Base-by-base conservation (phyloP, 2,888 invertebrate species). In the Ypsolopha sequella region DNA sequence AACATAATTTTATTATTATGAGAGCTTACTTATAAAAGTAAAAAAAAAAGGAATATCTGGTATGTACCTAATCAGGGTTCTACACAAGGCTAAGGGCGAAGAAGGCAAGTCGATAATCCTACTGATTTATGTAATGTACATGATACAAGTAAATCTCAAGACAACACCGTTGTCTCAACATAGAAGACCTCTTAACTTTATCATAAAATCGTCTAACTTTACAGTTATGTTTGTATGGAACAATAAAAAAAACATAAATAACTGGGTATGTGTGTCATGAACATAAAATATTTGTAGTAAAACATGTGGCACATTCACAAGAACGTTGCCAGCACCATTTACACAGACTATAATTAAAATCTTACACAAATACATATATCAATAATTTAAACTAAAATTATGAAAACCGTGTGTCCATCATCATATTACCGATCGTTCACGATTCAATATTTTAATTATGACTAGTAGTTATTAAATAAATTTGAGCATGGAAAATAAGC, bases 401-500 rank as follows among this genome's bases (percentile, higher is more conserved):
- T 64, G 60, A 62, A 64, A 62, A 65, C 60, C 62, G 68, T 66
- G 70, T 68, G 70, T 68, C 63, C 59, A 63, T 60, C 59, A 59
- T 63, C 62, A 59, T 63, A n/a, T 24, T 24, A 24, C 60, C 63
- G 64, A 60, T 67, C 68, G 8, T 36, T 11, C 70, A 73, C 70
- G 41, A 43, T 34, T 78, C 75, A 78, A 73, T 63, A 65, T 63
- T 71, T 75, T 78, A 68, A 73, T 81, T 85, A 85, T 86, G 86
- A 86, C 86, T 86, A 86, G 85, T 68, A 74, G 75, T 75, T 84
- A 84, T 76, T 70, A 80, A 80, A 79, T 76, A 78, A 76, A 74
- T 81, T 85, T 85, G 85, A 85, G 86, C 86, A 85, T 81, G 85
- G 85, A 80, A 73, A 80, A 71, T 71, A 79, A 82, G 85, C 81